A percentile compares a stretch with the other conserved stretches of the same genome.
Conservation (phyloP, 2,113 vertebrate species). For the Microcebus lehilahytsara region DNA sequence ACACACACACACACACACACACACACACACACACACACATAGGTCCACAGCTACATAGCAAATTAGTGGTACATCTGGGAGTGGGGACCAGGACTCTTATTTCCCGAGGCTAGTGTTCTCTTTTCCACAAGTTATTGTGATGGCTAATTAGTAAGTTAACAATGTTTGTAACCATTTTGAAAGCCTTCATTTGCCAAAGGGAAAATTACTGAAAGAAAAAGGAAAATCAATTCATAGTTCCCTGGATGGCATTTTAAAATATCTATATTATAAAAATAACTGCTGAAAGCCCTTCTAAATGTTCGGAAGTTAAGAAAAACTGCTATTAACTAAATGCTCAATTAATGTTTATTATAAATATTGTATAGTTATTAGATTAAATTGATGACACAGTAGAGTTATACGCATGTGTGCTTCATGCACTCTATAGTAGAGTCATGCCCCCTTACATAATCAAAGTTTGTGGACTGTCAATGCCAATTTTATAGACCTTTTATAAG, state of each 20-base stretch:
- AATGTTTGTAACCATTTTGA: conserved; percentile 16
- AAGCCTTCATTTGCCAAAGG: conserved; percentile 21
- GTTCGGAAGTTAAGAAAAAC: background rate
- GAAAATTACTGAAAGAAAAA: conserved; percentile 25
- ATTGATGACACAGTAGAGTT: background rate
- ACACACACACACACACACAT: background rate
- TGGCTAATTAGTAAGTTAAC: conserved; percentile 32
- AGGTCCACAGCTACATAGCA: background rate
- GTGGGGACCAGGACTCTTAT: background rate
- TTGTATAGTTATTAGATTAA: conserved; percentile 5
- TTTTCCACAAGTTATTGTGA: background rate
- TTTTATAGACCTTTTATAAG: background rate
- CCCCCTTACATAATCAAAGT: background rate
- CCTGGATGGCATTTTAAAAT: conserved; percentile 43
- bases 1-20: background rate
- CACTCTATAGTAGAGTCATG: background rate
- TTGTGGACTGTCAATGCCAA: background rate
- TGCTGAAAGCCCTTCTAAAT: background rate
- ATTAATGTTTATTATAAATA: conserved; percentile 12
- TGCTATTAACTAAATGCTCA: conserved; percentile 3
- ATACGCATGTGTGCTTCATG: background rate
- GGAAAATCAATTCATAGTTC: background rate
- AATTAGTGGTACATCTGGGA: background rate
- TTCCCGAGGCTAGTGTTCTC: background rate
- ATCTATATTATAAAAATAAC: background rate